Evolutionary conservation across 1,140 invertebrate species (phyloP).

Genomic region (Trialeurodes vaporariorum): DNA sequence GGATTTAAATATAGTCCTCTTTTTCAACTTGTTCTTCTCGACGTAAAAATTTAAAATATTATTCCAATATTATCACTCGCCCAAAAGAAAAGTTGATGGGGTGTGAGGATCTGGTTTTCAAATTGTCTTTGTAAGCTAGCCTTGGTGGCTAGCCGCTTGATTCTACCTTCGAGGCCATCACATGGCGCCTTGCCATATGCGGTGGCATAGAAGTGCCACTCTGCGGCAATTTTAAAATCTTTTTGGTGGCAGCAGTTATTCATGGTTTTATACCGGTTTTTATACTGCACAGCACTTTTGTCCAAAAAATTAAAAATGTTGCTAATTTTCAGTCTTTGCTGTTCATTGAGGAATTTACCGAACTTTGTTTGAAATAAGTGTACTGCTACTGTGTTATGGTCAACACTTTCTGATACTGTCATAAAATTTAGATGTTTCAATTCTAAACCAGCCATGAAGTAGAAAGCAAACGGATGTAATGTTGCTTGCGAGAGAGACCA

Average conservation of each 20-base stretch:
- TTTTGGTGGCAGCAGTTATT: slow-evolving; percentile 14
- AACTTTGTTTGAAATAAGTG: not conserved
- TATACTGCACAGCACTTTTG: slow-evolving; percentile 13
- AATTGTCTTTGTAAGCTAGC: not conserved
- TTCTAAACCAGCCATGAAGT: slow-evolving; percentile 10
- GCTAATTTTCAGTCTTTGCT: not conserved
- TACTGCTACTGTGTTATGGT: slow-evolving; percentile 12
- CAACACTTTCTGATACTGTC: slow-evolving; percentile 19
- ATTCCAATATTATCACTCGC: not conserved
- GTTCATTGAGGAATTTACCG: not conserved
- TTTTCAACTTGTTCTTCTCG: not conserved
- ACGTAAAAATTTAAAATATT: not conserved
- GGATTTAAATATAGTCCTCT: not conserved
- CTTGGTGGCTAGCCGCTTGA: slow-evolving; percentile 8
- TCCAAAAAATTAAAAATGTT: slow-evolving; percentile 11
- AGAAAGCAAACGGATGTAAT: slow-evolving; percentile 19
- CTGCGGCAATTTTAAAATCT: slow-evolving; percentile 23
- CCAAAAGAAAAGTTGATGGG: not conserved
- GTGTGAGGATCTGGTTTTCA: slow-evolving; percentile 2
- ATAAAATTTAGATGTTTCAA: slow-evolving; percentile 2
- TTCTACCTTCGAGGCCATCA: slow-evolving; percentile 25
- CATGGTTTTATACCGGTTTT: slow-evolving; percentile 14
- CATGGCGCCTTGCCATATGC: slow-evolving; percentile 28
- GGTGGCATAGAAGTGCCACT: slow-evolving; percentile 30
- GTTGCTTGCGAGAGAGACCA: slow-evolving; percentile 25